A percentile compares a stretch with the other conserved stretches of the same genome.
phyloP scores from a whole-genome alignment of 2,113 vertebrate genomes.

The Cephalopterus ornatus region DNA sequence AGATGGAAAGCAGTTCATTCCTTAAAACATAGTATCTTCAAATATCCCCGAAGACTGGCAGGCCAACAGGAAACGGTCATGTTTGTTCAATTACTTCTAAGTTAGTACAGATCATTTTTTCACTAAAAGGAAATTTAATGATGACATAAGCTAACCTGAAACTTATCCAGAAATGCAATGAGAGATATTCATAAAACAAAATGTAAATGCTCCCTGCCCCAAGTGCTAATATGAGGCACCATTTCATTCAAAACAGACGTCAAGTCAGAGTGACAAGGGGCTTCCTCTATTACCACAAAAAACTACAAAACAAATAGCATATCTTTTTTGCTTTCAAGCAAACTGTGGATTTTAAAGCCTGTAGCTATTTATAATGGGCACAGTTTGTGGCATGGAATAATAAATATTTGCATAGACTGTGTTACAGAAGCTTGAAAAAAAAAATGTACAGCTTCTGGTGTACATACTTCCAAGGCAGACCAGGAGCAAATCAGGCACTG shows the following conservation, averaged over 20 bases:
- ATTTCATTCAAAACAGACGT: not conserved
- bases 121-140: not conserved
- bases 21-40: not conserved
- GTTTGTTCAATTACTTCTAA: not conserved
- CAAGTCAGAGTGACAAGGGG: not conserved
- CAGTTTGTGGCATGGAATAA: not conserved
- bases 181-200: not conserved
- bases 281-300: not conserved
- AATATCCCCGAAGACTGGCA: not conserved
- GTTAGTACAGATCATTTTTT: not conserved
- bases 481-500: not conserved
- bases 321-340: not conserved
- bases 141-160: not conserved
- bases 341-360: not conserved
- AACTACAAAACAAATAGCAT: not conserved
- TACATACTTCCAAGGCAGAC: not conserved
- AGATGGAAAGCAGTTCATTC: not conserved
- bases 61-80: not conserved
- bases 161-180: not conserved
- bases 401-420: not conserved
- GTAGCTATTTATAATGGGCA: rapidly evolving
- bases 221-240: not conserved
- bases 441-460: not conserved
- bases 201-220: not conserved
- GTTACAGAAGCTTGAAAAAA: not conserved